phyloP scores from a whole-genome alignment of 2,113 vertebrate species.

The Odocoileus virginianus region DNA sequence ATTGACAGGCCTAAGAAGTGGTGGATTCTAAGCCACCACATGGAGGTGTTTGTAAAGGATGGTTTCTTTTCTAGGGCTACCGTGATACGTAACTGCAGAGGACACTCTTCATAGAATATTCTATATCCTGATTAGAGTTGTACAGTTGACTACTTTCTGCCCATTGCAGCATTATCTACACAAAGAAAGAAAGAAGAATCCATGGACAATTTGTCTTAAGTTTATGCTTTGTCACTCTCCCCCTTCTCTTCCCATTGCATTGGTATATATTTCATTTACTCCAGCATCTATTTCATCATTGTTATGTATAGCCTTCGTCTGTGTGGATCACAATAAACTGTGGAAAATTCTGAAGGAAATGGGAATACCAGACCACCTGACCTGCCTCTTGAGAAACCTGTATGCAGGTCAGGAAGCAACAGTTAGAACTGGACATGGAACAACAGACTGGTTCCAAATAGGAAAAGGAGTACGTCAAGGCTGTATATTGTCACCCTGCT shows the following conservation, averaged over 20 bases:
- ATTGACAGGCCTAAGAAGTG: neutral
- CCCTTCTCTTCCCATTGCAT: neutral
- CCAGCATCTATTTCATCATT: neutral
- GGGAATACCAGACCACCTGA: too few species aligned
- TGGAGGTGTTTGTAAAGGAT: neutral
- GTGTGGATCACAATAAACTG: too few species aligned
- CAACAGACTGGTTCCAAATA: too few species aligned
- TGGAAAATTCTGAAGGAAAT: too few species aligned
- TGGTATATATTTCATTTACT: neutral
- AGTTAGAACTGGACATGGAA: too few species aligned
- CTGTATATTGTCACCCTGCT: too few species aligned
- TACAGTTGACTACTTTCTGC: neutral
- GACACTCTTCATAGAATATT: neutral
- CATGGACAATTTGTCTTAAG: neutral
- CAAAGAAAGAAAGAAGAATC: neutral
- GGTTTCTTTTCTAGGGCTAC: neutral
- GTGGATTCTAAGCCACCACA: neutral
- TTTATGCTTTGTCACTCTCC: neutral
- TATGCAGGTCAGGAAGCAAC: too few species aligned
- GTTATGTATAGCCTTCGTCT: too few species aligned
- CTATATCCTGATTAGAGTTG: neutral
- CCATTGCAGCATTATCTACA: neutral
- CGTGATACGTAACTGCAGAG: neutral
- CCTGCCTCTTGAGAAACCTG: too few species aligned
- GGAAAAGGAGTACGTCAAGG: too few species aligned